Conservation (phyloP, 2,888 invertebrate genomes). For the Drosophila bunnanda region DNA sequence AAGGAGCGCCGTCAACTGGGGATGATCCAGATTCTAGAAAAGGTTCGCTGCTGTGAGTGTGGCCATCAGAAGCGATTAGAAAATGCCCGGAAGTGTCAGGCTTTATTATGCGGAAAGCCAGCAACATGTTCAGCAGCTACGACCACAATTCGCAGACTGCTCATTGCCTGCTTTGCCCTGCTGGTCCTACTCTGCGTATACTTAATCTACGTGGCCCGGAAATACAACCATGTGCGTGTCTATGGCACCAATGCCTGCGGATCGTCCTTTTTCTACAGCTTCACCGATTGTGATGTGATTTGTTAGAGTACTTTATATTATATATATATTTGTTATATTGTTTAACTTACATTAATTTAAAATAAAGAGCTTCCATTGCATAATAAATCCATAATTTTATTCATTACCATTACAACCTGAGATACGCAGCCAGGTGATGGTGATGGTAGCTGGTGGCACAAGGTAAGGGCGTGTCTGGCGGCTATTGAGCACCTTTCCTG, state of each 20-base stretch:
- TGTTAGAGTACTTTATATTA: neutral
- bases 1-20: conserved; percentile 45
- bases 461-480: conserved; percentile 63
- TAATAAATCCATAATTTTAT: neutral
- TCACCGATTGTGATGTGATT: conserved; percentile 57
- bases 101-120: accelerated
- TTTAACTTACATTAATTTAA: neutral
- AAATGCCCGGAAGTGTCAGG: neutral
- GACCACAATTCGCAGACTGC: neutral
- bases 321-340: conserved; percentile 6
- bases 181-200: conserved; percentile 48
- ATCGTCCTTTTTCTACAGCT: conserved; percentile 55
- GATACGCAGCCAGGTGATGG: conserved; percentile 11
- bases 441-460: conserved; percentile 3
- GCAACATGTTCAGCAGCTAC: neutral
- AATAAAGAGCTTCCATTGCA: neutral
- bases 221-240: conserved; percentile 52
- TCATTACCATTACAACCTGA: neutral
- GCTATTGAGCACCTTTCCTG: conserved; percentile 60
- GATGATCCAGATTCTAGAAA: conserved; percentile 49
- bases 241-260: conserved; percentile 62
- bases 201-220: conserved; percentile 42
- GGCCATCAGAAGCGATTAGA: conserved; percentile 53
- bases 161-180: conserved; percentile 17
- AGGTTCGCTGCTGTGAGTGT: conserved; percentile 64